Evolutionary conservation across 2,113 vertebrate species (phyloP).

Genomic region (Ictalurus punctatus): DNA sequence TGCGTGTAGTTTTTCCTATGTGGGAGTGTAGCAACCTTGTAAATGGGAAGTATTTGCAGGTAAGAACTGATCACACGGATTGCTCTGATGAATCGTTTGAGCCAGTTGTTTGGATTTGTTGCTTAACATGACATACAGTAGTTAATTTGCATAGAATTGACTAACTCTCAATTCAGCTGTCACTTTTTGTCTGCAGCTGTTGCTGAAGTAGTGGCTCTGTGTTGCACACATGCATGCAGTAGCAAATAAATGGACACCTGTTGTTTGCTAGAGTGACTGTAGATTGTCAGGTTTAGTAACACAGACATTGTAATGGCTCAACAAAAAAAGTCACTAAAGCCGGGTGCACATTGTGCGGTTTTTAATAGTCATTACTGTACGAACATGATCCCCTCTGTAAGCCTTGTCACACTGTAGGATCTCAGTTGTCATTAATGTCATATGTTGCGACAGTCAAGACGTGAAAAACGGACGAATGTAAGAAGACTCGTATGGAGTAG

Average conservation of each 20-base stretch:
- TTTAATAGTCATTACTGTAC: too few species aligned
- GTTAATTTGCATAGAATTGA: not conserved
- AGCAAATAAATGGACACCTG: not conserved
- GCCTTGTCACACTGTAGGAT: too few species aligned
- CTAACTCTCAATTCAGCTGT: not conserved
- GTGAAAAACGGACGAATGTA: too few species aligned
- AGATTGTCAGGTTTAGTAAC: constrained; percentile 1
- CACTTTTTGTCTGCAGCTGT: not conserved
- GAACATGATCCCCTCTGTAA: too few species aligned
- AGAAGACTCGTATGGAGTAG: too few species aligned
- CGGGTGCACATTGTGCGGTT: too few species aligned
- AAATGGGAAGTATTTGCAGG: not conserved
- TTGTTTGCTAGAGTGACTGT: not conserved
- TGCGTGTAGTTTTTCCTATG: not conserved
- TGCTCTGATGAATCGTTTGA: not conserved
- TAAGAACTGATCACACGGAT: not conserved
- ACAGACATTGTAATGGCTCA: not conserved
- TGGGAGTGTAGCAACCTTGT: too few species aligned
- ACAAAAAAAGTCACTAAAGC: not conserved
- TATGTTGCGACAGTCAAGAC: too few species aligned
- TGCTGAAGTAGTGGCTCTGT: not conserved
- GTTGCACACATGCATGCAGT: not conserved
- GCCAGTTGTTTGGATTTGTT: not conserved
- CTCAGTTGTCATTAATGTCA: too few species aligned
- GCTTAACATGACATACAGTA: not conserved